Evolutionary conservation across 2,888 invertebrate genomes (phyloP).

Genomic region (Ypsolopha scabrella): DNA sequence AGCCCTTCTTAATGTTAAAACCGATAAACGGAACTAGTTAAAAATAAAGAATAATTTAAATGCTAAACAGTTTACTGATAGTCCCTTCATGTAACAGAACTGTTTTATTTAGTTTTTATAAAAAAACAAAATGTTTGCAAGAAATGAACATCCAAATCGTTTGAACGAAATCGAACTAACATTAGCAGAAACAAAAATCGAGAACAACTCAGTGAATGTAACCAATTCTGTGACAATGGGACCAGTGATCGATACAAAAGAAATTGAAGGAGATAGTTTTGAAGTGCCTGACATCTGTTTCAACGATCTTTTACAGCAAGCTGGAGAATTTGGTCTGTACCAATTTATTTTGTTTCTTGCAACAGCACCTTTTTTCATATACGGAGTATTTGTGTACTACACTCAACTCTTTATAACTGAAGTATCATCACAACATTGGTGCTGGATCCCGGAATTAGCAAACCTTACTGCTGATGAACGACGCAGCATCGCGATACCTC

Average conservation of each 20-base stretch:
- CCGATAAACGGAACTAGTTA: too few species aligned
- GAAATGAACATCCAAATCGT: too few species aligned
- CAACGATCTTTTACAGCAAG: conserved; percentile 7
- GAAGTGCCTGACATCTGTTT: background rate
- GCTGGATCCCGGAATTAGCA: conserved; percentile 10
- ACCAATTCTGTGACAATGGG: too few species aligned
- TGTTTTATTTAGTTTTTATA: too few species aligned
- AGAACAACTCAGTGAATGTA: too few species aligned
- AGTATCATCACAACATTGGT: conserved; percentile 8
- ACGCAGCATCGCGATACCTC: conserved; percentile 7
- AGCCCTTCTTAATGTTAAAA: too few species aligned
- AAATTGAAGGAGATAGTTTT: background rate
- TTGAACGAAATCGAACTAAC: too few species aligned
- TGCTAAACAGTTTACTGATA: too few species aligned
- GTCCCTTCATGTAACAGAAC: too few species aligned
- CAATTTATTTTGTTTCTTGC: conserved; percentile 7
- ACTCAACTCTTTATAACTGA: conserved; percentile 10
- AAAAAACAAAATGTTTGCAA: too few species aligned
- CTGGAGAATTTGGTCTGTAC: conserved; percentile 9
- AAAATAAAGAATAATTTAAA: too few species aligned
- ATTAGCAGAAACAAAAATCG: too few species aligned
- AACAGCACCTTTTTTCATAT: conserved; percentile 9
- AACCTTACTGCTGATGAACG: conserved; percentile 9
- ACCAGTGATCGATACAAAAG: background rate
- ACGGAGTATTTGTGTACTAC: conserved; percentile 9